phyloP scores from a whole-genome alignment of 2,888 invertebrate genomes.

The Apantesis nais region DNA sequence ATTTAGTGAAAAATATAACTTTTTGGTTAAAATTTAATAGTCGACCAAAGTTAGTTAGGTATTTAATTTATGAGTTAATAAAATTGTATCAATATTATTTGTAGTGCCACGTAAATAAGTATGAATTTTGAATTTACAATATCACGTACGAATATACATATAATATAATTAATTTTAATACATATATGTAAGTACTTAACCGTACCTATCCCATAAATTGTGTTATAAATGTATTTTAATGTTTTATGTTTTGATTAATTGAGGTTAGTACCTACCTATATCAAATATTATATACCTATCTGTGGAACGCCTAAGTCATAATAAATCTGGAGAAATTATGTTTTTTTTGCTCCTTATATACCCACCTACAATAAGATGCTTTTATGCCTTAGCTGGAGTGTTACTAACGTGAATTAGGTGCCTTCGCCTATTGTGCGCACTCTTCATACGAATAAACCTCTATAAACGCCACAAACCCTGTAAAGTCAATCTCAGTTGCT shows the following conservation, averaged over 20 bases:
- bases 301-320: constrained; percentile 71
- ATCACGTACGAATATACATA: constrained; percentile 16
- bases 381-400: neutral
- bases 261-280: constrained; percentile 25
- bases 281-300: constrained; percentile 35
- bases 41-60: constrained; percentile 70
- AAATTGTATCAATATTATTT: constrained; percentile 22
- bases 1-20: constrained; percentile 39
- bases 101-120: constrained; percentile 35
- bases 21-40: constrained; percentile 51
- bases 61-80: constrained; percentile 46
- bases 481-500: neutral
- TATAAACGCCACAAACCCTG: neutral
- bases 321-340: constrained; percentile 47
- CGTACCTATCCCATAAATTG: constrained; percentile 27
- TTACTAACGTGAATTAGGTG: neutral
- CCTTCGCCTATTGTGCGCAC: neutral
- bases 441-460: neutral
- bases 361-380: neutral
- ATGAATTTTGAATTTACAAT: constrained; percentile 25
- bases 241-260: constrained; percentile 31
- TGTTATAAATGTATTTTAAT: constrained; percentile 27
- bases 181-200: constrained; percentile 11
- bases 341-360: constrained; percentile 5
- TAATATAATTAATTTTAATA: constrained; percentile 13